These are phyloP conservation scores for Sprattus sprattus DNA, from an alignment of 2,113 vertebrate genomes.

Conservation along the genomic window DNA sequence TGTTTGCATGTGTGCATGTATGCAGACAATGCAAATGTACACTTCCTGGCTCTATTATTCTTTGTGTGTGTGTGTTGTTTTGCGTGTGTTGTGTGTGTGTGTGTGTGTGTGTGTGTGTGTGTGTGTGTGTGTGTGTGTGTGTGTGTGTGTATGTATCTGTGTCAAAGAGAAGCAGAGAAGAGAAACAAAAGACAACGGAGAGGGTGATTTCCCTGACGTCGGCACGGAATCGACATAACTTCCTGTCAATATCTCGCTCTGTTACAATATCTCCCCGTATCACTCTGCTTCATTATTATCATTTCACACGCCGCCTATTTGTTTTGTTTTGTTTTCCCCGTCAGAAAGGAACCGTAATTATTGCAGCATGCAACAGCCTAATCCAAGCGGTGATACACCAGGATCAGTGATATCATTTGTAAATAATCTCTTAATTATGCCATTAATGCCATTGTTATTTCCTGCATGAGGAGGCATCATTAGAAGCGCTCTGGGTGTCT, in stretches of 20 bases:
- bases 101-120: conserved; percentile 17
- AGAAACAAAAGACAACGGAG: conserved; percentile 18
- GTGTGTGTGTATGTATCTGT: conserved; percentile 38
- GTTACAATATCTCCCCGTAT: conserved; percentile 29
- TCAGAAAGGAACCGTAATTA: conserved; percentile 42
- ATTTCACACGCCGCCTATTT: conserved; percentile 43
- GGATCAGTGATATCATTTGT: conserved; percentile 42
- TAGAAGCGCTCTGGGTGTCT: background rate
- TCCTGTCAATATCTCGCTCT: conserved; percentile 33
- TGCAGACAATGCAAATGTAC: conserved; percentile 38
- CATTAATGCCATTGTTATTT: conserved; percentile 57
- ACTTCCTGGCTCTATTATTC: conserved; percentile 28
- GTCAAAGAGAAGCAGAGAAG: conserved; percentile 13
- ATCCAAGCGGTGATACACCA: conserved; percentile 43
- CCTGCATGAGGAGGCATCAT: conserved; percentile 24
- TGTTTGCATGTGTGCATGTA: conserved; percentile 28
- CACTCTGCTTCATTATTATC: conserved; percentile 37
- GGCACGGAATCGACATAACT: conserved; percentile 46
- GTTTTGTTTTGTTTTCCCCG: background rate
- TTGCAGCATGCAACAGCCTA: conserved; percentile 41
- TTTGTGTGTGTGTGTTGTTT: background rate
- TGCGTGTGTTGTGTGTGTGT: conserved; percentile 19
- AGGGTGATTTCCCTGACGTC: conserved; percentile 50
- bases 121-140: conserved; percentile 17
- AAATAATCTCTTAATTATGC: conserved; percentile 62